A percentile compares a stretch with the other conserved stretches of the same genome.
Evolutionary conservation across 2,888 invertebrate species (phyloP).

Genomic region (Abscondita cerata): DNA sequence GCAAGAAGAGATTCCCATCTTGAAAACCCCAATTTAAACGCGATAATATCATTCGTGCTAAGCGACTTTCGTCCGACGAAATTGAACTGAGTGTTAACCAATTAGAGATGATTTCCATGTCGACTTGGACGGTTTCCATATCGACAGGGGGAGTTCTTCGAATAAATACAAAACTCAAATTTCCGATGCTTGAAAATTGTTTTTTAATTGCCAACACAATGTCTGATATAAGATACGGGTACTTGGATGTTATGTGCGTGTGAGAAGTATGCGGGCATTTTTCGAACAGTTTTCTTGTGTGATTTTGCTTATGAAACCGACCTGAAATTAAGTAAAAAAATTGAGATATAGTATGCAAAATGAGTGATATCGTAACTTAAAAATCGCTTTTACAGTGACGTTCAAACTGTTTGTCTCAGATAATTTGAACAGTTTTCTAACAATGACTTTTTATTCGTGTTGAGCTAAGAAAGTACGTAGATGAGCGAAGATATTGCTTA

Average conservation of each 20-base stretch:
- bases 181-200: slow-evolving; percentile 64
- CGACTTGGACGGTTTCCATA: slow-evolving; percentile 73
- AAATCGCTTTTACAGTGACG: too few relatives aligned
- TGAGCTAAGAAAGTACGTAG: too few relatives aligned
- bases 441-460: too few relatives aligned
- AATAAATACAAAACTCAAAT: slow-evolving; percentile 69
- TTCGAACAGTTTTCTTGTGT: slow-evolving; percentile 79
- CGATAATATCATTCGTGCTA: slow-evolving; percentile 73
- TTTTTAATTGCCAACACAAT: slow-evolving; percentile 67
- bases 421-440: too few relatives aligned
- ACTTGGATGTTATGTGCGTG: slow-evolving; percentile 70
- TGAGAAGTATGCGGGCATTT: slow-evolving; percentile 74
- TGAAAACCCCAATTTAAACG: slow-evolving; percentile 74
- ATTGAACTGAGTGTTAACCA: slow-evolving; percentile 72
- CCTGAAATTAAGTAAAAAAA: too few relatives aligned
- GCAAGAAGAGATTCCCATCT: slow-evolving; percentile 64
- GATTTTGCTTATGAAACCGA: slow-evolving; percentile 73
- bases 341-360: too few relatives aligned
- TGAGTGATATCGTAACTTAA: too few relatives aligned
- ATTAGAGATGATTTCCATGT: slow-evolving; percentile 67
- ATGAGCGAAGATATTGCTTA: too few relatives aligned
- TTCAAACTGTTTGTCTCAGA: too few relatives aligned
- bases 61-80: slow-evolving; percentile 67
- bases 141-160: slow-evolving; percentile 73
- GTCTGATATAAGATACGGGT: slow-evolving; percentile 73